A percentile compares a stretch with the other conserved stretches of the same genome.
Conservation (phyloP, 2,797 vertebrate species). For the Anas capensis region DNA sequence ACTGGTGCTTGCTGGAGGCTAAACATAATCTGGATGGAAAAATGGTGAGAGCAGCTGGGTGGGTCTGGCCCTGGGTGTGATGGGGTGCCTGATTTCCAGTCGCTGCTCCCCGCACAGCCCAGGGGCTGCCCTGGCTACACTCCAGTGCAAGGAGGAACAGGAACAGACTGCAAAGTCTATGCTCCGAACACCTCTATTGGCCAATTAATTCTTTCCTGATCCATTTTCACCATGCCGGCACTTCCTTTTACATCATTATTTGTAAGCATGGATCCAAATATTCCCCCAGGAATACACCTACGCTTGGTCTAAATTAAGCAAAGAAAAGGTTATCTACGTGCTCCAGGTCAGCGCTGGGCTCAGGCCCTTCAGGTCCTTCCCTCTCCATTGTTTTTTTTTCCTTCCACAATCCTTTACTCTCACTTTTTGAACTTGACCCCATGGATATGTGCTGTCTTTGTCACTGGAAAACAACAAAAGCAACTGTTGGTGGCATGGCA, state of each 20-base stretch:
- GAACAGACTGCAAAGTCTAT: not conserved
- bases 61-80: not conserved
- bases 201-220: slow-evolving; percentile 36
- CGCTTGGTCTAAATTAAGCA: not conserved
- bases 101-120: not conserved
- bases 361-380: not conserved
- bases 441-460: not conserved
- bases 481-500: not conserved
- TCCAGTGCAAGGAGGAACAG: not conserved
- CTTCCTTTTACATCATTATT: slow-evolving; percentile 49
- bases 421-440: not conserved
- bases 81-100: not conserved
- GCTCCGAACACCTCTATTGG: not conserved
- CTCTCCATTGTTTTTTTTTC: not conserved
- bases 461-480: not conserved
- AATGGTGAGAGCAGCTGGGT: not conserved
- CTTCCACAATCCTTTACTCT: not conserved
- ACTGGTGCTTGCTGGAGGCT: fast-evolving
- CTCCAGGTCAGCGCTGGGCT: slow-evolving; percentile 16
- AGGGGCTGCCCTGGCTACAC: not conserved
- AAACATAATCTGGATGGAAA: not conserved
- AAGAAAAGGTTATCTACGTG: slow-evolving; percentile 31
- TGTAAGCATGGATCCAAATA: slow-evolving; percentile 4
- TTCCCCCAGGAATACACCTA: not conserved
- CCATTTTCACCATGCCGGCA: slow-evolving; percentile 25